Evolutionary conservation across 2,797 vertebrate genomes (phyloP).

Genomic region (Mormyrus proboscirostris): DNA sequence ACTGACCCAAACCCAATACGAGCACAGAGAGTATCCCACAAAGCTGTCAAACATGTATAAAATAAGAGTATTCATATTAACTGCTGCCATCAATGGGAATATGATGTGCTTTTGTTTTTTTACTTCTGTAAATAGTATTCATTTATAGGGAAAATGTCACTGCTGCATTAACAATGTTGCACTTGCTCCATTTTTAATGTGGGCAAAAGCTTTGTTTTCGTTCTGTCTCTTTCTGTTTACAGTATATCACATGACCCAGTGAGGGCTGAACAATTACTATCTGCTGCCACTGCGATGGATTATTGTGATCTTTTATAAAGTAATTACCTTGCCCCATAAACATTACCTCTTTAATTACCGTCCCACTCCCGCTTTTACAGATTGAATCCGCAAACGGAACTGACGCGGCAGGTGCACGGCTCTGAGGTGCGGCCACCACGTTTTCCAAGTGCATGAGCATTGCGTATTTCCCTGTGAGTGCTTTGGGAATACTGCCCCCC

Average conservation of each 20-base stretch:
- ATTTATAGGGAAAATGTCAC: background rate
- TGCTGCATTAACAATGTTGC: background rate
- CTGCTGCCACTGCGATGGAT: background rate
- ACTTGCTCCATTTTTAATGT: background rate
- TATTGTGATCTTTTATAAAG: conserved; percentile 2
- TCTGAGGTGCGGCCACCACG: background rate
- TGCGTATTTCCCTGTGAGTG: background rate
- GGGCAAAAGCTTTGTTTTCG: conserved; percentile 7
- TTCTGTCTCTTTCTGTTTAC: background rate
- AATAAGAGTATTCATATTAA: background rate
- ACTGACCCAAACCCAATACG: background rate
- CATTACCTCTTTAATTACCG: conserved; percentile 4
- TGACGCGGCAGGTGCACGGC: background rate
- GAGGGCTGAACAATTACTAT: background rate
- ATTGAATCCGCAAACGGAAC: background rate
- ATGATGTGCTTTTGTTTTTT: background rate
- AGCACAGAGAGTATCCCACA: background rate
- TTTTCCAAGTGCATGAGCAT: background rate
- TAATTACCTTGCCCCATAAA: conserved; percentile 3
- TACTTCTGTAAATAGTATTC: background rate
- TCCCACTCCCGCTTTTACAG: background rate
- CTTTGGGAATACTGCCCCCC: background rate
- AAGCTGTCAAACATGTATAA: background rate
- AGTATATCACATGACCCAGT: background rate
- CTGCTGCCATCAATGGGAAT: background rate